Conservation (phyloP, 1,140 invertebrate species). For the Euschistus heros region DNA sequence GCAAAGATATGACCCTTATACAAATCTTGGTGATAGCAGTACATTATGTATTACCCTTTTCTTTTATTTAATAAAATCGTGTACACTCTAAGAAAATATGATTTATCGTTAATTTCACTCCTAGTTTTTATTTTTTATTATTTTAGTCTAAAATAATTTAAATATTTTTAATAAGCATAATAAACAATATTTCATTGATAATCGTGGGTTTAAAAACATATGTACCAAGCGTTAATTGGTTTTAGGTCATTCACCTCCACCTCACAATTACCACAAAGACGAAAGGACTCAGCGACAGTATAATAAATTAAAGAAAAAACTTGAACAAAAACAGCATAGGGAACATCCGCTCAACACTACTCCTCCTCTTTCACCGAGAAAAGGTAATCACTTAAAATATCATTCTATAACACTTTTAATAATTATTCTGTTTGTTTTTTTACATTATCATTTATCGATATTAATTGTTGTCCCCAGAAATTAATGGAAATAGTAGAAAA, state of each 20-base stretch:
- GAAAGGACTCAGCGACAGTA: slow-evolving; percentile 64
- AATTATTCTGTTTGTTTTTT: background rate
- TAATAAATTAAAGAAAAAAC: slow-evolving; percentile 59
- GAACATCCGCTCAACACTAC: slow-evolving; percentile 24
- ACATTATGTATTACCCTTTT: too few species aligned
- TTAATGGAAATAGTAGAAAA: slow-evolving; percentile 30
- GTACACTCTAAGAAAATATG: too few species aligned
- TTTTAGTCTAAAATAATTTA: too few species aligned
- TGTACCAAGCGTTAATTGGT: slow-evolving; percentile 16
- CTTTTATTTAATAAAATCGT: too few species aligned
- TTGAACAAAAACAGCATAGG: slow-evolving; percentile 48
- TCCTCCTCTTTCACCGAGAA: slow-evolving; percentile 44
- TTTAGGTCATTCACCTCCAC: slow-evolving; percentile 40
- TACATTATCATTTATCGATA: background rate
- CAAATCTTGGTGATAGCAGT: too few species aligned
- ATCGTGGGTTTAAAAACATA: too few species aligned
- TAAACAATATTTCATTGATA: too few species aligned
- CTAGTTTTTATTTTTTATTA: background rate
- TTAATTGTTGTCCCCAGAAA: slow-evolving; percentile 12
- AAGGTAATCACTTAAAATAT: slow-evolving; percentile 35
- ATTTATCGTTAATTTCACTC: too few species aligned
- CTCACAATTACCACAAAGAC: slow-evolving; percentile 53
- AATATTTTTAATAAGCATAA: too few species aligned
- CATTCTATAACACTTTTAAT: background rate
- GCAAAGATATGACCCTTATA: too few species aligned